Evolutionary conservation across 2,113 vertebrate genomes (phyloP), one percentile per base, ranked within the genome.

Genomic region (Okapia johnstoni): DNA sequence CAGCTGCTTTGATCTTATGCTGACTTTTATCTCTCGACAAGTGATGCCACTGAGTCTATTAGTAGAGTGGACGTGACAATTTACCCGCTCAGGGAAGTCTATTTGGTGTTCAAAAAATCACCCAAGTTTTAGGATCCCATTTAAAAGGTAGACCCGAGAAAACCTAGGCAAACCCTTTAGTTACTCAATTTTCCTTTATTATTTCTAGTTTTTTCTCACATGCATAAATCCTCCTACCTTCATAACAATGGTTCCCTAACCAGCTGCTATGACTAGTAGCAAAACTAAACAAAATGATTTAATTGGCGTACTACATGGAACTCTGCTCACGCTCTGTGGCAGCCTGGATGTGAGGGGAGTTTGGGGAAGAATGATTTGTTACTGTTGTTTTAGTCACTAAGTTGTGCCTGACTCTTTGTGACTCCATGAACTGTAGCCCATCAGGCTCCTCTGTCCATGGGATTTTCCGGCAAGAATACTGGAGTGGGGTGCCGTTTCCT

Each of bases 261-360:
- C 4, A 70, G 36, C 17, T 50, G 19, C n/a, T 70, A 19, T 55
- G n/a, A 54, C 30, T 54, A 5, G 21, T 5, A 48, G 7, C 36
- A n/a, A 40, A 93, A 52, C 17, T 12, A 13, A 80, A 9, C 13
- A 48, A 84, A 60, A 43, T 10, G 36, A 3, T 54, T 26, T 28
- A 58, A 28, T 36, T 57, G 16, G n/a, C 1, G 0, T n/a, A 3
- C 33, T 21, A 21, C n/a, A 0, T 10, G 66, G 19, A 12, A 36
- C n/a, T 73, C 66, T 73, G n/a, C 66, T 40, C 19, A 6, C 0
- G 19, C 3, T 23, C 0, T 6, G 2, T 0, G 17, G 66, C 19
- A 21, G 66, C n/a, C 66, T 40, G n/a, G n/a, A 0, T 3, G 19
- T 2, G 66, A 40, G 66, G 10, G 5, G 19, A 23, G n/a, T 12